phyloP scores from a whole-genome alignment of 2,797 vertebrate species.

The Leptodactylus fallax region DNA sequence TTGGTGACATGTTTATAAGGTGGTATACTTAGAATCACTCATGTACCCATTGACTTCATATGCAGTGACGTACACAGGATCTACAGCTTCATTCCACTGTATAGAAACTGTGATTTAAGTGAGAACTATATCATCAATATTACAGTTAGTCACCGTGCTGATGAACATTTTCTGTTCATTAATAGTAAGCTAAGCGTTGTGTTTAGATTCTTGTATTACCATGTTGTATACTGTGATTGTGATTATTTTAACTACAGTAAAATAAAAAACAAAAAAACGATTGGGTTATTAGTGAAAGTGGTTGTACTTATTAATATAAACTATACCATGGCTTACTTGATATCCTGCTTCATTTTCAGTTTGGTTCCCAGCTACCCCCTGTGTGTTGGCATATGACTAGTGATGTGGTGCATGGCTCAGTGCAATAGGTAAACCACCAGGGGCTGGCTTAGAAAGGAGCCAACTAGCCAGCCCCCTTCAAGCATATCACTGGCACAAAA shows the following conservation, averaged over 20 bases:
- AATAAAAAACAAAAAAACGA: background rate
- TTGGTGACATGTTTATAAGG: background rate
- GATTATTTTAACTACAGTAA: background rate
- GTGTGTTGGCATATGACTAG: too few species aligned
- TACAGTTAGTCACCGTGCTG: background rate
- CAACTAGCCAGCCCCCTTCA: too few species aligned
- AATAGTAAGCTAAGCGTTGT: background rate
- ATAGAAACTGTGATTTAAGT: background rate
- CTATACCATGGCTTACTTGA: too few species aligned
- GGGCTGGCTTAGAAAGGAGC: too few species aligned
- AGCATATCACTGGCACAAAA: too few species aligned
- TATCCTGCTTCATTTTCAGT: too few species aligned
- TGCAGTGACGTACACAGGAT: background rate
- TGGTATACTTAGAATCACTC: background rate
- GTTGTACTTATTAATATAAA: too few species aligned
- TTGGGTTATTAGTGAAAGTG: too few species aligned
- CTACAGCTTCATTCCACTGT: background rate
- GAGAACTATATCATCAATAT: constrained; percentile 10
- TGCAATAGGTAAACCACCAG: too few species aligned
- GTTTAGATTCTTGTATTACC: background rate
- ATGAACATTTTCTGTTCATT: background rate
- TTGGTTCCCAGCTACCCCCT: too few species aligned
- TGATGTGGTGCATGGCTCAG: too few species aligned
- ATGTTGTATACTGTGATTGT: background rate
- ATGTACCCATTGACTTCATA: background rate